These are phyloP conservation scores for Parnassius apollo DNA, from an alignment of 2,888 invertebrate species.

Conservation along the genomic window DNA sequence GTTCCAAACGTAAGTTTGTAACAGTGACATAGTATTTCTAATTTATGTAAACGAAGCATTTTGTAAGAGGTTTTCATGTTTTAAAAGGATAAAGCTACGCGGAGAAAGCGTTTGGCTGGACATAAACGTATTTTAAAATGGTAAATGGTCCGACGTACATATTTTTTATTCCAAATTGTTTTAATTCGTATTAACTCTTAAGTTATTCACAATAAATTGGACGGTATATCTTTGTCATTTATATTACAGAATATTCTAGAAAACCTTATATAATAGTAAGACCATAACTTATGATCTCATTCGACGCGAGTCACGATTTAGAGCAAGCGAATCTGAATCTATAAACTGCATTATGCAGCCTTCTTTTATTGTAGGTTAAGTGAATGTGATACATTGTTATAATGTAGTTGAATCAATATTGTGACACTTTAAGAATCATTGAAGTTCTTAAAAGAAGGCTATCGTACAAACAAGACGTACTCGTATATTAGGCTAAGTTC, in stretches of 20 bases:
- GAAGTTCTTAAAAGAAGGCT: too few relatives aligned
- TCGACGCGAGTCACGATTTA: constrained; percentile 35
- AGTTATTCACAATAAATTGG: constrained; percentile 4
- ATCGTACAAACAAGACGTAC: too few relatives aligned
- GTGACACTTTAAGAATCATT: too few relatives aligned
- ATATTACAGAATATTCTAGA: constrained; percentile 17
- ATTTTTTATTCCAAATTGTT: constrained; percentile 12
- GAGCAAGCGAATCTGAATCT: constrained; percentile 33
- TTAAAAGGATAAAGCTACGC: constrained; percentile 20
- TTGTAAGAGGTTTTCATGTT: constrained; percentile 10
- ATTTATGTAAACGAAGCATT: constrained; percentile 16
- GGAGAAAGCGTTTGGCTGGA: constrained; percentile 17
- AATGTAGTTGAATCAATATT: constrained; percentile 6
- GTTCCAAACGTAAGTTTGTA: not conserved
- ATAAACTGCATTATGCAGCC: constrained; percentile 23
- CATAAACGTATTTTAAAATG: constrained; percentile 14
- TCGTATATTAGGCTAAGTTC: too few relatives aligned
- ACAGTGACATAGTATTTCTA: constrained; percentile 1
- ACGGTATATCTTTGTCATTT: constrained; percentile 13
- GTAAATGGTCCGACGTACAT: constrained; percentile 14
- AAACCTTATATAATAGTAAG: constrained; percentile 26
- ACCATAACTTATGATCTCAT: constrained; percentile 34
- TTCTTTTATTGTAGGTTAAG: constrained; percentile 25
- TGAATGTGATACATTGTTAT: constrained; percentile 21
- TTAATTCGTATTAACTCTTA: constrained; percentile 11